These are phyloP conservation scores for Stenoptilia bipunctidactyla DNA, from an alignment of 2,888 invertebrate species.

Conservation along the genomic window DNA sequence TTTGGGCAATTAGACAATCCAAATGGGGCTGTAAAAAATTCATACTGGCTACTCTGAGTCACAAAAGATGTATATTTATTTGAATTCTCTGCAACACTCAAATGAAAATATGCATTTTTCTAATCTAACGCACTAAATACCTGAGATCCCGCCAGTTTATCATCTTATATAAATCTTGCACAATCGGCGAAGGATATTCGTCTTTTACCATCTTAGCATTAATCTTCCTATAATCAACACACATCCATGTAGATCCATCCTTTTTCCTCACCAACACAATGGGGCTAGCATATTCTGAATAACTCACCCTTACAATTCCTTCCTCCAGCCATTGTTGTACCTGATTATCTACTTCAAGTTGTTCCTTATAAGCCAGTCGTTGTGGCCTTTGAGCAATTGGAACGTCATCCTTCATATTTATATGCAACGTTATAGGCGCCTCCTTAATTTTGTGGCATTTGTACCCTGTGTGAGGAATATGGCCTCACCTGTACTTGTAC, in stretches of 20 bases:
- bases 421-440: constrained; percentile 10
- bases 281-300: constrained; percentile 16
- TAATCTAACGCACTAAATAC: constrained; percentile 20
- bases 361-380: constrained; percentile 9
- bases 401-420: constrained; percentile 8
- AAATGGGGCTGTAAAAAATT: constrained; percentile 29
- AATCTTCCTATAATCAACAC: constrained; percentile 30
- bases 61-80: constrained; percentile 34
- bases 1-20: constrained; percentile 31
- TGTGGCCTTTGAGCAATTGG: constrained; percentile 8
- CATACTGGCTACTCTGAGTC: constrained; percentile 20
- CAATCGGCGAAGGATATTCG: constrained; percentile 27
- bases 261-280: constrained; percentile 16
- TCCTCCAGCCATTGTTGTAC: constrained; percentile 6
- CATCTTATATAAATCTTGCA: constrained; percentile 31
- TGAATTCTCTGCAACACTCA: constrained; percentile 19
- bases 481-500: constrained; percentile 8
- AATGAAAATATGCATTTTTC: constrained; percentile 30
- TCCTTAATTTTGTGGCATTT: constrained; percentile 7
- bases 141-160: constrained; percentile 23
- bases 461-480: constrained; percentile 12
- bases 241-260: constrained; percentile 28
- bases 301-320: constrained; percentile 9
- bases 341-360: constrained; percentile 7
- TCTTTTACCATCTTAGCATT: constrained; percentile 29